Evolutionary conservation across 2,113 vertebrate species (phyloP).

Genomic region (Odocoileus virginianus): DNA sequence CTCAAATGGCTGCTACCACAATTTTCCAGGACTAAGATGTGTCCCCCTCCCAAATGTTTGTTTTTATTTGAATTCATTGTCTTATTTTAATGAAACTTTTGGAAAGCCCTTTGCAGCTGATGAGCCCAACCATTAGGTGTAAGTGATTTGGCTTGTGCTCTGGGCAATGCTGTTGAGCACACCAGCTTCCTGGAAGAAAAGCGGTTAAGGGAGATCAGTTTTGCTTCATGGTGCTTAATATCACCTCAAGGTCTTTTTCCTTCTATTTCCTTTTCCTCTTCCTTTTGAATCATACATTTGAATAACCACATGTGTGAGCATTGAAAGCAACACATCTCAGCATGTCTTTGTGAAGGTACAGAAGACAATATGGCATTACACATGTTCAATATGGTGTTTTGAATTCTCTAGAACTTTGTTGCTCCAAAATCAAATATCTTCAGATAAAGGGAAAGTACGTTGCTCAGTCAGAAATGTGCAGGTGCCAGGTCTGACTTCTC

Average conservation of each 20-base stretch:
- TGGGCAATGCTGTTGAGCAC: constrained; percentile 11
- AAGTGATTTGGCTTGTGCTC: constrained; percentile 53
- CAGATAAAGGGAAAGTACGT: constrained; percentile 49
- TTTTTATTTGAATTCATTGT: constrained; percentile 46
- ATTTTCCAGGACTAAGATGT: not conserved
- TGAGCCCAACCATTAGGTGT: constrained; percentile 27
- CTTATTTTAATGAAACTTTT: constrained; percentile 41
- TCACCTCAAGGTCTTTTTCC: constrained; percentile 55
- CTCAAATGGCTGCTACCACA: not conserved
- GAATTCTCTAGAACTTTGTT: constrained; percentile 61
- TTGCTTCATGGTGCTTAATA: constrained; percentile 60
- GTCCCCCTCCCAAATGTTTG: not conserved
- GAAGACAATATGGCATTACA: constrained; percentile 68
- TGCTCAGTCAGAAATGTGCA: constrained; percentile 48
- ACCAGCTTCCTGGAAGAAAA: constrained; percentile 56
- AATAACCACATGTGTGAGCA: constrained; percentile 69
- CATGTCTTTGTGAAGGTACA: constrained; percentile 56
- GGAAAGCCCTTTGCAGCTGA: constrained; percentile 12
- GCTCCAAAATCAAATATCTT: constrained; percentile 45
- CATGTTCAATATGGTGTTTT: constrained; percentile 65
- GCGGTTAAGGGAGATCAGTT: constrained; percentile 38
- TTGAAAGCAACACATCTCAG: constrained; percentile 69
- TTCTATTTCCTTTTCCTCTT: constrained; percentile 74
- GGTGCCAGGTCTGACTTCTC: constrained; percentile 52
- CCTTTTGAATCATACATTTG: constrained; percentile 70